Evolutionary conservation across 2,797 vertebrate species (phyloP), one percentile per base, ranked within the genome.

Genomic region (Halcyon badia): DNA sequence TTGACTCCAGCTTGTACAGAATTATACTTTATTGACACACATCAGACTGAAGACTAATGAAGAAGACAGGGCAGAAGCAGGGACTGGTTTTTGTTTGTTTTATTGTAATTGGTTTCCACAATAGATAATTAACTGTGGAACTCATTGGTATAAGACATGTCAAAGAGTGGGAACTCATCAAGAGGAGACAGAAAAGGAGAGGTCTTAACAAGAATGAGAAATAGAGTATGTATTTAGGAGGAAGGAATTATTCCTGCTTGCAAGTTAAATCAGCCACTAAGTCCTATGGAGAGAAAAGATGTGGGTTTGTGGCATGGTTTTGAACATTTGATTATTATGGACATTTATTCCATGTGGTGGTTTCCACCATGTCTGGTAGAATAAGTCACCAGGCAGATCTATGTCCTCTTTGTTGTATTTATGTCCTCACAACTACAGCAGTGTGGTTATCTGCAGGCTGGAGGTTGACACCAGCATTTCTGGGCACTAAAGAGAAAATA

Each of bases 41-140:
- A 91, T 86, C 87, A 93, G 66, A 77, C 9, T 48, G 82, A 85
- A 87, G 76, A 44, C 65, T 94, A 93, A 91, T 89, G 79, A 91
- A 80, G 87, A 87, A 85, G 76, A 56, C 20, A 3, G 31, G 82
- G 71, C 78, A 91, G 84, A 68, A 90, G 35, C 48, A 48, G 33
- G 48, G 48, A 57, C 64, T 35, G 52, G 10, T 17, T 90, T 82
- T 65, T 80, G 51, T 94, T 97, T 95, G 87, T 25, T 95, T 93
- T 93, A 76, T 66, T 71, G 87, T 95, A 97, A 93, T 95, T 96
- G 94, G 84, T 92, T 96, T 94, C 92, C 83, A 70, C 86, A 80
- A 70, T 25, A 84, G 83, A 84, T 92, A 93, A 94, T 93, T 96
- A 95, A 96, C 78, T 60, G 75, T 35, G 79, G 83, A 87, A 80